Percentiles rank a stretch among this genome's conserved stretches.
Evolutionary conservation across 2,888 invertebrate genomes (phyloP).

Genomic region (Apodemia mormo): DNA sequence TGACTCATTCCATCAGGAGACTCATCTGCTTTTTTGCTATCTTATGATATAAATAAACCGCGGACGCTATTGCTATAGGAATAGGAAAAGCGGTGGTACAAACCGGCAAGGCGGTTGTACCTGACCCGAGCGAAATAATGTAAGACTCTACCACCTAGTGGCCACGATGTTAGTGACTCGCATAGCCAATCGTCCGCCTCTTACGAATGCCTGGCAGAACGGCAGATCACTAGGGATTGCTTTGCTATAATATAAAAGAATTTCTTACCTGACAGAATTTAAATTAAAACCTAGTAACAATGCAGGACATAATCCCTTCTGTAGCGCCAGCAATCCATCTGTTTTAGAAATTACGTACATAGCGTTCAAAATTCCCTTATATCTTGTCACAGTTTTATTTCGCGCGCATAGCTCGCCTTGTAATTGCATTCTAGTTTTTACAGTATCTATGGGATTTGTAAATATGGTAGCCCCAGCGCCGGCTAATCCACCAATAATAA

Average conservation of each 20-base stretch:
- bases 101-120: no score
- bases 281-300: slow-evolving; percentile 88
- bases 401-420: slow-evolving; percentile 88
- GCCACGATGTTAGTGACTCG: no score
- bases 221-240: no score
- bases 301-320: slow-evolving; percentile 91
- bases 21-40: no score
- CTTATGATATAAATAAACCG: no score
- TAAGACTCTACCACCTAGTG: no score
- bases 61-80: no score
- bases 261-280: slow-evolving; percentile 73
- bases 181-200: no score
- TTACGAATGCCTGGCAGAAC: no score
- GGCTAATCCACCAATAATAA: slow-evolving; percentile 86
- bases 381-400: slow-evolving; percentile 73
- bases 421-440: slow-evolving; percentile 93
- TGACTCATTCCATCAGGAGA: no score
- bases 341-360: slow-evolving; percentile 85
- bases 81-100: no score
- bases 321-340: slow-evolving; percentile 88
- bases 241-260: slow-evolving; percentile 64
- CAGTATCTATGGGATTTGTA: slow-evolving; percentile 93
- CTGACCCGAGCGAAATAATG: no score
- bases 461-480: slow-evolving; percentile 89
- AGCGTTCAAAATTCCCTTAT: slow-evolving; percentile 90